Percentiles rank a stretch among this genome's conserved stretches.
phyloP scores from a whole-genome alignment of 1,140 invertebrate genomes.

The Habropoda laboriosa region DNA sequence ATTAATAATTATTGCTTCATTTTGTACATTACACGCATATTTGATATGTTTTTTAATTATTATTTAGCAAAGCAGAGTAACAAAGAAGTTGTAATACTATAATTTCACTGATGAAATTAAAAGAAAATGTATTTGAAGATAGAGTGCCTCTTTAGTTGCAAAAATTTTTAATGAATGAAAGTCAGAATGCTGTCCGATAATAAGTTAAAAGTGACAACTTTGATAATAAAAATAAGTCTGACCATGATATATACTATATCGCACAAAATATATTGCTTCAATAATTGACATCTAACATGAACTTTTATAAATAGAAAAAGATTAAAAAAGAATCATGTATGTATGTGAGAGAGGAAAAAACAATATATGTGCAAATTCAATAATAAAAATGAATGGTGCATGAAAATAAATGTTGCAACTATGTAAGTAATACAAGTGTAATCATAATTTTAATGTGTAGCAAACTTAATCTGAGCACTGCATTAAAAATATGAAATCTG shows the following conservation, averaged over 20 bases:
- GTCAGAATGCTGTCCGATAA: constrained; percentile 38
- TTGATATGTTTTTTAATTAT: neutral
- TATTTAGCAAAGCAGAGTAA: neutral
- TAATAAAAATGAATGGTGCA: constrained; percentile 25
- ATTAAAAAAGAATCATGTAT: neutral
- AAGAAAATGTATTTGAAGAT: neutral
- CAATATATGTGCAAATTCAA: constrained; percentile 7
- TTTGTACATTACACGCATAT: neutral
- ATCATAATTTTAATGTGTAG: neutral
- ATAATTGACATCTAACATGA: neutral
- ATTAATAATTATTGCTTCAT: constrained; percentile 4
- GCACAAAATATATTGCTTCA: constrained; percentile 13
- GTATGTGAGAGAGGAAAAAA: neutral
- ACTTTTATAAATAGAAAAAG: constrained; percentile 8
- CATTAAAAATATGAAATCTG: neutral
- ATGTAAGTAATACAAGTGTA: neutral
- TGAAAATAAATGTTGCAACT: constrained; percentile 33
- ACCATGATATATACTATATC: constrained; percentile 12
- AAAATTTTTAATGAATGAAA: constrained; percentile 32
- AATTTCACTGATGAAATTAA: neutral
- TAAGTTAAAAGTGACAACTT: constrained; percentile 5
- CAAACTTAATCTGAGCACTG: neutral
- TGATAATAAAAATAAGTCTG: constrained; percentile 8
- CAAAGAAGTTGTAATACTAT: neutral
- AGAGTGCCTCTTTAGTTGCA: constrained; percentile 22